phyloP scores from a whole-genome alignment of 1,140 invertebrate genomes.

The Zaprionus capensis region DNA sequence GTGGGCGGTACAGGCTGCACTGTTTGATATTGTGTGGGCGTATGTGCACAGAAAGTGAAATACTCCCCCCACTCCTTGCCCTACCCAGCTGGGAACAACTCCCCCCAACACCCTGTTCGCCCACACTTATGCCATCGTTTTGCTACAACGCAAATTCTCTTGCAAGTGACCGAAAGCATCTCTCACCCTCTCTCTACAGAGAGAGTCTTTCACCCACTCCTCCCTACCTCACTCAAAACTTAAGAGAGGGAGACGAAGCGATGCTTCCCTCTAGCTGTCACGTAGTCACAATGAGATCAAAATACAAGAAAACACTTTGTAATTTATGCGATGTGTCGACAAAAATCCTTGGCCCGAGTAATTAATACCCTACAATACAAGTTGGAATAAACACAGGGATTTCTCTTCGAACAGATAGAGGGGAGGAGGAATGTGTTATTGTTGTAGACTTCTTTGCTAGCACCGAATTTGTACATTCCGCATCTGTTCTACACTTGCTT shows the following conservation, averaged over 20 bases:
- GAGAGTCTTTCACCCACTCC: neutral
- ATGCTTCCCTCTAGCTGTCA: slow-evolving; percentile 2
- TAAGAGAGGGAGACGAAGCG: neutral
- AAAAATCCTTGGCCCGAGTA: neutral
- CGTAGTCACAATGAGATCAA: slow-evolving; percentile 19
- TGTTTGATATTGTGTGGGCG: slow-evolving; percentile 13
- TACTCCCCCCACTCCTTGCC: neutral
- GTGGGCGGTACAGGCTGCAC: slow-evolving; percentile 16
- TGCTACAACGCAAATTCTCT: slow-evolving; percentile 44
- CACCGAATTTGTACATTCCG: no score
- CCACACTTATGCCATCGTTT: slow-evolving; percentile 14
- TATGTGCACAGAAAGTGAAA: slow-evolving; percentile 11
- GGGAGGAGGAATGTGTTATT: no score
- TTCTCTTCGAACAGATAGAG: no score
- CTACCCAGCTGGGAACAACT: neutral
- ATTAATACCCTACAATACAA: slow-evolving; percentile 12
- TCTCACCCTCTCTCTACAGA: no score
- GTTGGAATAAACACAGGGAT: no score
- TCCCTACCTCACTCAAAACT: neutral
- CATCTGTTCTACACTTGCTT: neutral
- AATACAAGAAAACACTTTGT: slow-evolving; percentile 19
- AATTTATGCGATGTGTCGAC: slow-evolving; percentile 16
- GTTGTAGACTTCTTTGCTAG: no score
- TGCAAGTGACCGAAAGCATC: slow-evolving; percentile 13
- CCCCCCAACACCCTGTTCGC: neutral